Base-by-base conservation (phyloP, 2,797 vertebrate genomes). In the Gymnocypris eckloni region DNA sequence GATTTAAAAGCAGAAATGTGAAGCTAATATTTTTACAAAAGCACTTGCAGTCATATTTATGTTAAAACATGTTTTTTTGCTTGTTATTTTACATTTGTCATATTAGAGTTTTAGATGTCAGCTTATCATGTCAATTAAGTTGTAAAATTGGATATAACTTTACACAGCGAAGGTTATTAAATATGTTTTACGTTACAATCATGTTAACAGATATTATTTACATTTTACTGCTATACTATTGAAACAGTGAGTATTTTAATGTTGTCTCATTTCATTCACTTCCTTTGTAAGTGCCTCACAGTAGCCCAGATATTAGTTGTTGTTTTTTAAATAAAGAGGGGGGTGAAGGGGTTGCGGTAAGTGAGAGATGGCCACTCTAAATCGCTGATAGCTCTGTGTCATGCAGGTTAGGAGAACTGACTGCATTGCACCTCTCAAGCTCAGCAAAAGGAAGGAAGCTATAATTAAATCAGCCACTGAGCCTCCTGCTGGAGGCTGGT, bases 371-470 rank as follows among this genome's bases (percentile, higher is more conserved):
- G 79, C 33, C 79, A 52, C 15, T 8, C 48, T 75, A 87, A 22
- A 80, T 78, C 45, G 67, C 66, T 43, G 48, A 82, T 81, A 76
- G 48, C 45, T 78, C 28, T 73, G 48, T 87, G 73, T 85, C 41
- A 85, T 72, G 77, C 72, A 86, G 82, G 83, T 85, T 87, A 87
- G 33, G 64, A 70, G 50, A 88, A 87, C 81, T 77, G 85, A 81
- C 89, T 90, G 87, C 89, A 89, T 80, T 88, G 87, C 87, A 88
- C 87, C 87, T 87, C 43, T 22, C 50, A 70, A 79, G 25, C 71
- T 39, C 79, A 50, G 83, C 56, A 69, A 80, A 82, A 18, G 33
- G 20, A 79, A 33, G 50, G 22, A 76, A 71, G 25, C 39, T 61
- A n/a, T 39, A 64, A 28, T 86, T 76, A 84, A 80, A 28, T 22